Conservation (phyloP, 2,113 vertebrate genomes). For the Odontesthes bonariensis region DNA sequence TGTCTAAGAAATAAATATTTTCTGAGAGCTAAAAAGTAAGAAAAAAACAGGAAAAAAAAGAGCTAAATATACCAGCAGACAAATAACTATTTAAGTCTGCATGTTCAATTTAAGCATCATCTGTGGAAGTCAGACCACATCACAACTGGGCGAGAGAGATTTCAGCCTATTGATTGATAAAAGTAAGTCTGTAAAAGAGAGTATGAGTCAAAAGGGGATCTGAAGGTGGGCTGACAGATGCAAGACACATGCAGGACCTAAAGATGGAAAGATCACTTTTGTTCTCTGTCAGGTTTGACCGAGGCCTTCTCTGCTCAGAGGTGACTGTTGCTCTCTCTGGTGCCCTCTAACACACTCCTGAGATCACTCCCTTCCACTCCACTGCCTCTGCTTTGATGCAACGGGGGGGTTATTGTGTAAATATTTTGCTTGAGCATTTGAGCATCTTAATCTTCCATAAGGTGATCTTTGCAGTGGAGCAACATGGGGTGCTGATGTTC, state of each 20-base stretch:
- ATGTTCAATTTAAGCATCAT: slow-evolving; percentile 58
- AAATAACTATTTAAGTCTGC: slow-evolving; percentile 55
- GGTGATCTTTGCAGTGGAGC: slow-evolving; percentile 83
- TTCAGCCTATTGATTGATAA: slow-evolving; percentile 71
- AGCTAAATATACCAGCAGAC: slow-evolving; percentile 66
- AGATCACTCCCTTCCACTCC: slow-evolving; percentile 73
- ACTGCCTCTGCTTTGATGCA: slow-evolving; percentile 78
- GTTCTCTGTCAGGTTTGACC: slow-evolving; percentile 78
- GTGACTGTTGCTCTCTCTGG: slow-evolving; percentile 76
- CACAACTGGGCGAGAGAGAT: slow-evolving; percentile 54
- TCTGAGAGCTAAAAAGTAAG: slow-evolving; percentile 45
- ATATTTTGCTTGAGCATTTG: slow-evolving; percentile 81
- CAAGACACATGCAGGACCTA: slow-evolving; percentile 63
- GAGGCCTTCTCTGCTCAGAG: slow-evolving; percentile 72
- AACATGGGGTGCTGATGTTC: slow-evolving; percentile 80
- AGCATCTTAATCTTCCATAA: slow-evolving; percentile 82
- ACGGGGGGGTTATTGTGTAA: slow-evolving; percentile 77
- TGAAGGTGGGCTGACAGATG: slow-evolving; percentile 75
- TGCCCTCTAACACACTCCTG: slow-evolving; percentile 75
- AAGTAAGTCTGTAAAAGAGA: slow-evolving; percentile 70
- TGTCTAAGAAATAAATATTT: slow-evolving; percentile 17
- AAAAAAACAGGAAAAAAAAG: slow-evolving; percentile 56
- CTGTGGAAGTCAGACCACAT: slow-evolving; percentile 58
- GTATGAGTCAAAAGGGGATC: slow-evolving; percentile 74
- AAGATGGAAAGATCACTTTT: slow-evolving; percentile 72